Evolutionary conservation across 2,888 invertebrate species (phyloP).

Genomic region (Sesamia inferens): DNA sequence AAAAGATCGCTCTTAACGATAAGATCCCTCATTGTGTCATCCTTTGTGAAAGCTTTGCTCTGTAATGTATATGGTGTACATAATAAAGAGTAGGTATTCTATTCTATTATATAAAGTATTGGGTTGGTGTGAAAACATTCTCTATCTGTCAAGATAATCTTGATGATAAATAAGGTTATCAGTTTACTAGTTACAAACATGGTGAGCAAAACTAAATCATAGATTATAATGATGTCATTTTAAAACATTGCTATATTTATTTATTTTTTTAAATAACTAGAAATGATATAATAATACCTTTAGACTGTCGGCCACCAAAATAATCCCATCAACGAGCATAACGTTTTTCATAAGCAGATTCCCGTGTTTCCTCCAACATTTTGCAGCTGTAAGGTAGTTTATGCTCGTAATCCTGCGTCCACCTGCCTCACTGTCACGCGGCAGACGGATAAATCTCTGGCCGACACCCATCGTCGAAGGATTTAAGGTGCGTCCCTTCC

Average conservation of each 20-base stretch:
- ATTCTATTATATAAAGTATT: no score
- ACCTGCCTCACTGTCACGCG: conserved; percentile 74
- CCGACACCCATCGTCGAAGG: conserved; percentile 60
- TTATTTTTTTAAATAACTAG: background rate
- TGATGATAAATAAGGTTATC: no score
- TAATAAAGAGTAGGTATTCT: no score
- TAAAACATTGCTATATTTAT: no score
- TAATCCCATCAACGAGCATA: conserved; percentile 6
- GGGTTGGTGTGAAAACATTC: background rate
- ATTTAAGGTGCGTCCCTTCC: conserved; percentile 47
- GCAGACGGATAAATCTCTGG: conserved; percentile 76
- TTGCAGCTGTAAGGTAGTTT: conserved; percentile 54
- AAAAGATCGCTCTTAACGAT: no score
- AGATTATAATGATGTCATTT: no score
- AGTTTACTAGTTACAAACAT: no score
- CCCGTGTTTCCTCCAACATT: conserved; percentile 9
- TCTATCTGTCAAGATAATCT: background rate
- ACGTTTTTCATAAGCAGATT: conserved; percentile 41
- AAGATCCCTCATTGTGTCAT: no score
- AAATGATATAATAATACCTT: background rate
- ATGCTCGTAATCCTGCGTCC: conserved; percentile 57
- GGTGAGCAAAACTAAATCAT: no score
- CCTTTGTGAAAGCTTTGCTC: no score
- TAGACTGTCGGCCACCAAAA: background rate
- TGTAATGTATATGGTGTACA: no score